Base-by-base conservation (phyloP, 2,113 vertebrate species). In the Fukomys damarensis region DNA sequence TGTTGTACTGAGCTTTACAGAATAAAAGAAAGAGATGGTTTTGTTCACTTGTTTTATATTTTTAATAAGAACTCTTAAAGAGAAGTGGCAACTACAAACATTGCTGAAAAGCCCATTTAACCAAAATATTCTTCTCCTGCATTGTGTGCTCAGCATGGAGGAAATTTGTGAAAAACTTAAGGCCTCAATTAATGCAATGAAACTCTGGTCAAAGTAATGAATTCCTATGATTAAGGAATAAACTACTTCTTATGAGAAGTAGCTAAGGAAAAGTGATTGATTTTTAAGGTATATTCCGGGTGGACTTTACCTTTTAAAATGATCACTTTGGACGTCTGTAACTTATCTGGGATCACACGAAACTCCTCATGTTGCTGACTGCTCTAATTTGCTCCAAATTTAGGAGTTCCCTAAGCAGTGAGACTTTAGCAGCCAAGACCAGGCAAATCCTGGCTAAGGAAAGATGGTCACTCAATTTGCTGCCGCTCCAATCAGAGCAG, bases 61-160 rank as follows among this genome's bases (percentile, higher is more conserved):
- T 95, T 86, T 35, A 96, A 38, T 58, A 97, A 96, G 46, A 94
- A 46, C 5, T 68, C 43, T 92, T 90, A 49, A 61, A 90, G 49
- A 88, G 76, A 86, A 70, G 3, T 32, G 66, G 19, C 32, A 81
- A 91, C 96, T 46, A 46, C 86, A 90, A 54, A 80, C 6, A 82
- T 58, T 70, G 7, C 11, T 13, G 43, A 0, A 11, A 93, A 90
- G 10, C 13, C 20, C 86, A 41, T 89, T 85, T 38, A 76, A 87
- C n/a, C 43, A 52, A 58, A 74, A 65, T 49, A 80, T 4, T n/a
- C 13, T 76, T 81, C n/a, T 68, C 1, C 86, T 82, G 43, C 3
- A 79, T 74, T 85, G 12, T n/a, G 54, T 1, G 1, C 17, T 56
- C 66, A 82, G 19, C 35, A 46, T 49, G 12, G 80, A 65, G 83